Conservation (phyloP, 2,113 vertebrate species). For the Progne subis region DNA sequence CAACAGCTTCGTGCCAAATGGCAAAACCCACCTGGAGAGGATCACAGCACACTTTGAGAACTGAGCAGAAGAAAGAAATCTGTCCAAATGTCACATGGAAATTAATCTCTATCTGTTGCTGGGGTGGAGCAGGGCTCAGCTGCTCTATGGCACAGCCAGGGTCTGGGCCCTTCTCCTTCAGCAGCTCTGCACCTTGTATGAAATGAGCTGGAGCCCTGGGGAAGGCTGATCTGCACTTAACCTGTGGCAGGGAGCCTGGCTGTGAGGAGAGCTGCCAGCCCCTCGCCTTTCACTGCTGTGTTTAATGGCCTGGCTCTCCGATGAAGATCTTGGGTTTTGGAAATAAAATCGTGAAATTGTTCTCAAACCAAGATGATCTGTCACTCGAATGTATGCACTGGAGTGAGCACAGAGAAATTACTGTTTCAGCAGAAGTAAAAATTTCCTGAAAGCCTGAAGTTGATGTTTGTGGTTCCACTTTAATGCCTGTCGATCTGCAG, state of each 20-base stretch:
- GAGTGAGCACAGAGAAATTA: conserved; percentile 6
- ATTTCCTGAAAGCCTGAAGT: neutral
- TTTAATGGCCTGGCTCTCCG: neutral
- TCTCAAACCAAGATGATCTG: neutral
- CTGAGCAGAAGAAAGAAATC: neutral
- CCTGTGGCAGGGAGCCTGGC: conserved; percentile 42
- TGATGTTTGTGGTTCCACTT: conserved; percentile 6
- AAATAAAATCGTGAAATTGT: conserved; percentile 1
- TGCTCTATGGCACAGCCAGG: neutral
- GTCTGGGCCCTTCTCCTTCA: neutral
- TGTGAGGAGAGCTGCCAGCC: conserved; percentile 14
- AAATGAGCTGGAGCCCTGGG: neutral
- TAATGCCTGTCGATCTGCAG: rapidly evolving
- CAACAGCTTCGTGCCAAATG: neutral
- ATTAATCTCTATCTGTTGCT: neutral
- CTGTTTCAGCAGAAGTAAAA: conserved; percentile 6
- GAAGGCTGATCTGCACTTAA: conserved; percentile 14
- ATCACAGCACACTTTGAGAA: neutral
- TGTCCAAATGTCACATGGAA: neutral
- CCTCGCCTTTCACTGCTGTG: neutral
- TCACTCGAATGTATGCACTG: neutral
- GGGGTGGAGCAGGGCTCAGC: neutral
- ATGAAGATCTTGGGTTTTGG: neutral
- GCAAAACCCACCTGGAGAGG: neutral
- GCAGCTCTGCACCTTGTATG: neutral